Evolutionary conservation across 2,888 invertebrate species (phyloP), one percentile per base, ranked within the genome.

Genomic region (Spisula solida): DNA sequence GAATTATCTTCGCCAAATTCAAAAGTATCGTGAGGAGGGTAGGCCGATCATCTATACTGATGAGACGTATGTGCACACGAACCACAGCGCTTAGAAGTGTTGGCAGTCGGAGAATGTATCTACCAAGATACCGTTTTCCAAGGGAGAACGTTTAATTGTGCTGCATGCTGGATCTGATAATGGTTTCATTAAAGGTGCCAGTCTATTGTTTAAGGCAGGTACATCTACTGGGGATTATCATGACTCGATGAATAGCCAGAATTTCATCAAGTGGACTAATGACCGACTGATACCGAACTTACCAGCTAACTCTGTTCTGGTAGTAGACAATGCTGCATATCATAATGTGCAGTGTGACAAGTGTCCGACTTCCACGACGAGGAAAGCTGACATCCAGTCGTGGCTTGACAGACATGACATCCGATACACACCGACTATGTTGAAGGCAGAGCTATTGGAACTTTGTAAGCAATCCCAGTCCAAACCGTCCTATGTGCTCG

Each of bases 281-380:
- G 81, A 87, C 47, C 86, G 25, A 29, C 66, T 90, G n/a, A 86
- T 90, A 31, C 88, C 86, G n/a, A 90, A 90, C n/a, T 29, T 87
- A 41, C 66, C 66, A 14, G 25, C 82, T 29, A 25, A 29, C 20
- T 82, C 90, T 12, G 83, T 86, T 2, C 29, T 90, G 2, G 51
- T 90, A 18, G 31, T 88, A 6, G 88, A 90, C 51, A 82, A 90
- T 47, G 85, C 88, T 1, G 48, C 88, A 0, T 90, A 90, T 25
- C 90, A 86, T 41, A 86, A 86, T 48, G 6, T 86, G 0, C 88
- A 88, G 31, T 70, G 34, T n/a, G 88, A 88, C 60, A 88, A 87
- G 47, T 51, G 66, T 12, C 86, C 90, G n/a, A 87, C 80, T 6
- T 16, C 31, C 29, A 5, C 86, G n/a, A 78, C 81, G 0, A 75